Evolutionary conservation across 1,140 invertebrate species (phyloP).

Genomic region (Saccostrea glomerata): DNA sequence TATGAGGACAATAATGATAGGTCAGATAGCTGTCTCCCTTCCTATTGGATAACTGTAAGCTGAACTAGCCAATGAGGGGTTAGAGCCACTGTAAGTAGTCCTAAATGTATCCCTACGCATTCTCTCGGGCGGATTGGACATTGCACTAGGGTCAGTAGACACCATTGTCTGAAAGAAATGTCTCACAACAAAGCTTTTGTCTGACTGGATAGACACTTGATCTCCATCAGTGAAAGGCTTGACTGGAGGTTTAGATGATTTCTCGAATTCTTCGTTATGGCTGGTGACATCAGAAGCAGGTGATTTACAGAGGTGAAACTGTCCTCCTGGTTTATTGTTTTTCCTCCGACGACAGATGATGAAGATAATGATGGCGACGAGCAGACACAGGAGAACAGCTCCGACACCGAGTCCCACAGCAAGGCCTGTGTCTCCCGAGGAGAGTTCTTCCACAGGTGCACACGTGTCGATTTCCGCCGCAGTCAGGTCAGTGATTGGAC

Average conservation of each 20-base stretch:
- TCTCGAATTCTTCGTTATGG: constrained; percentile 55
- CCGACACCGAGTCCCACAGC: constrained; percentile 58
- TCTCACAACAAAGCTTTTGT: constrained; percentile 69
- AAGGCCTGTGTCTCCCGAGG: neutral
- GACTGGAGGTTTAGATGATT: constrained; percentile 52
- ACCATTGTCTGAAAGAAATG: constrained; percentile 70
- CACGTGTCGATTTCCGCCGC: constrained; percentile 57
- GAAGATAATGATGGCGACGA: constrained; percentile 57
- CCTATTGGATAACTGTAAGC: constrained; percentile 49
- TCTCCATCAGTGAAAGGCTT: constrained; percentile 62
- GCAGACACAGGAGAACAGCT: constrained; percentile 57
- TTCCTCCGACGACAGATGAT: constrained; percentile 58
- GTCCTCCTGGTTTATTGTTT: constrained; percentile 40
- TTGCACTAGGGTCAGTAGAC: constrained; percentile 52
- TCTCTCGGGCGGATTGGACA: constrained; percentile 43
- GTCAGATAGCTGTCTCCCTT: constrained; percentile 46
- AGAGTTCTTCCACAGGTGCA: neutral
- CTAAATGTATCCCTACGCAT: constrained; percentile 42
- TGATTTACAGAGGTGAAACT: constrained; percentile 41
- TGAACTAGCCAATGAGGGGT: constrained; percentile 47
- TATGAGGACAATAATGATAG: neutral
- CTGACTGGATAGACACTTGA: constrained; percentile 68
- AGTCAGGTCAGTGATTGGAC: constrained; percentile 48
- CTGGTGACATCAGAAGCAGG: constrained; percentile 54
- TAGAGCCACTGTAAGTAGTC: constrained; percentile 11